Evolutionary conservation across 2,888 invertebrate genomes (phyloP), one percentile per base, ranked within the genome.

Genomic region (Apodemia duryi): DNA sequence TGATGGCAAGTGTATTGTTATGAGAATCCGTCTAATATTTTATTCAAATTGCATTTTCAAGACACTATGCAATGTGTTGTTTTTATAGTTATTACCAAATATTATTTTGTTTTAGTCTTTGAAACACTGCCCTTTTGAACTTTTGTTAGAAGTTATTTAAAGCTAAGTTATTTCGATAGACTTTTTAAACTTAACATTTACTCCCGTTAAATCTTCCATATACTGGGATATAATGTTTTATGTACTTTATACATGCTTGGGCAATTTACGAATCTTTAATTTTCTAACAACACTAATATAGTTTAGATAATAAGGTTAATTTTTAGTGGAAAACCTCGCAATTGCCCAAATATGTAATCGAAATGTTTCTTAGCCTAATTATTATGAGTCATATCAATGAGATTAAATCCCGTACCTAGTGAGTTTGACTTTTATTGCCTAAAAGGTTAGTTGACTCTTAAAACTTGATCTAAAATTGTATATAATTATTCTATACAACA

Each of bases 331-430:
- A 60, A 63, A 62, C 66, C 60, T 68, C 70, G 71, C 72, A 73
- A 68, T 76, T 80, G 81, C 80, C 81, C 81, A 80, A 75, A 78
- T 81, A 75, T 76, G 77, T 78, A 77, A 78, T 75, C 74, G 46
- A 74, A 81, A 77, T 79, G 85, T 86, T 87, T 78, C 75, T 84
- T 90, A 88, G 90, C 88, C 88, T 89, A 88, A 88, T 85, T 46
- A 46, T 46, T 88, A 85, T 83, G 83, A 91, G 84, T 90, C 91
- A 91, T 91, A 91, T 91, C 91, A 91, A 88, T 85, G 83, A 89
- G 85, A 87, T 89, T 86, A 82, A 91, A 88, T 89, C 86, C 87
- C 79, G 80, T 88, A 88, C 79, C 80, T 89, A 88, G 86, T 74
- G 85, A 85, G 80, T 72, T 71, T 67, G 61, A 38, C 7, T 38